Evolutionary conservation across 2,888 invertebrate species (phyloP), one percentile per base, ranked within the genome.

Genomic region (Hemithea aestivaria): DNA sequence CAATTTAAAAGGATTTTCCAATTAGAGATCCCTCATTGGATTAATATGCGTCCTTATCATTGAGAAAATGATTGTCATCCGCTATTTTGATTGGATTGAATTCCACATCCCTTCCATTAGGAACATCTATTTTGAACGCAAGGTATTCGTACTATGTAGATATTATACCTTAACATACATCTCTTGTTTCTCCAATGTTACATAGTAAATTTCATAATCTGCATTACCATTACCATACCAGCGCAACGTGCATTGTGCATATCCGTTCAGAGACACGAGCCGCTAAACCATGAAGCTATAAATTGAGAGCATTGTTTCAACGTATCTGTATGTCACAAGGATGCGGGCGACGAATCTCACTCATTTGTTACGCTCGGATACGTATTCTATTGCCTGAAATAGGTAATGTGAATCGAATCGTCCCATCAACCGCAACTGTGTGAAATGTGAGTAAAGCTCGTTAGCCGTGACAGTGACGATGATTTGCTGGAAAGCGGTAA

Each of bases 1-100:
- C 62, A 58, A 61, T 67, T 74, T 69, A 69, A 74, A 73, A 67
- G 72, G 75, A 73, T 76, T 75, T 75, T 64, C 67, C 70, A 73
- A 77, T 77, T 76, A 75, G 58, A 62, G 58, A 45, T 56, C 58
- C 66, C 66, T 46, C 68, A 56, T 74, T 67, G 72, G 76, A 77
- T 77, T 74, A 78, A 79, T 75, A 66, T 54, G 58, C 56, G 62
- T 58, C 53, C 62, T 62, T 51, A 58, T 56, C 62, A 58, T 58
- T 66, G 65, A 69, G 70, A 69, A 68, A 73, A 71, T 64, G 65
- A 64, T 58, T 62, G 62, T 67, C 58, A 62, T 54, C 61, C 56
- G 52, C 53, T 57, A 62, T 29, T 63, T 68, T 66, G 57, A 62
- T 65, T 58, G 59, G 54, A 53, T 54, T 45, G 52, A 51, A 45